These are phyloP conservation scores for Spisula subtruncata DNA, from an alignment of 2,888 invertebrate species.

Conservation along the genomic window DNA sequence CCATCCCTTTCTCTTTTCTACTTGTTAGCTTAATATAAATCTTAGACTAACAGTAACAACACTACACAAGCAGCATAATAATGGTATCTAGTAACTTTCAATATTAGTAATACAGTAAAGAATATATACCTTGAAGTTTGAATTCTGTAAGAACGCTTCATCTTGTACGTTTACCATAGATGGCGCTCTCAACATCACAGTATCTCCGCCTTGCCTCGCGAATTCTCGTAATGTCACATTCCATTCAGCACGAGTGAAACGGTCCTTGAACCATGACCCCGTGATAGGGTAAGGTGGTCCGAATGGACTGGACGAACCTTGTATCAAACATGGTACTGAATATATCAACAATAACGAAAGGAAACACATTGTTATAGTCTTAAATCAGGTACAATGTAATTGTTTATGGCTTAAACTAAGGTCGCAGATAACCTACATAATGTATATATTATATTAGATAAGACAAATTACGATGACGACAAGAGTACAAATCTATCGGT, in stretches of 20 bases:
- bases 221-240: conserved; percentile 74
- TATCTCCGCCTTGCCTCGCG: conserved; percentile 79
- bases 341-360: background rate
- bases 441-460: too few species aligned
- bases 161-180: conserved; percentile 67
- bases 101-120: background rate
- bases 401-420: too few species aligned
- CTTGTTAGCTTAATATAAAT: too few species aligned
- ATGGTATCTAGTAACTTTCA: too few species aligned
- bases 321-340: background rate
- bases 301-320: conserved; percentile 9
- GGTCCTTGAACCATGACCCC: conserved; percentile 80
- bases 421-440: too few species aligned
- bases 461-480: too few species aligned
- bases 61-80: too few species aligned
- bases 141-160: conserved; percentile 74
- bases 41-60: too few species aligned
- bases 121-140: conserved; percentile 72
- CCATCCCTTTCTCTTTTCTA: too few species aligned
- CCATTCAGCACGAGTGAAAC: conserved; percentile 76
- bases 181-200: conserved; percentile 78
- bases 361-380: background rate
- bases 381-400: too few species aligned
- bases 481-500: too few species aligned
- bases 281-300: conserved; percentile 81